Percentiles rank a stretch among this genome's conserved stretches.
Conservation (phyloP, 2,113 vertebrate genomes). For the Rhipidura dahli region DNA sequence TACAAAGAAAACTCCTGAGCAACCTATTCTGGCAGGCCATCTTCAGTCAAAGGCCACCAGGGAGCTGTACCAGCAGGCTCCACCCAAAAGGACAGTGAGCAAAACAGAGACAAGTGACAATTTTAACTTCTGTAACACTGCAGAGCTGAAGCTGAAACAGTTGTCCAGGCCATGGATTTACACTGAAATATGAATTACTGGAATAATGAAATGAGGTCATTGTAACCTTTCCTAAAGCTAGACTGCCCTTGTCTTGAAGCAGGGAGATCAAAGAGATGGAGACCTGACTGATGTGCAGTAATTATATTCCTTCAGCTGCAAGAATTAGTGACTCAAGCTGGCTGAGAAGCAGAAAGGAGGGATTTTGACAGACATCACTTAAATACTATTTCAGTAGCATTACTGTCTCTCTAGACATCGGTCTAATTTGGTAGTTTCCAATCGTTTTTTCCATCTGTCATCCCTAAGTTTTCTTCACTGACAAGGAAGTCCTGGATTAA, state of each 20-base stretch:
- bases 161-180: not conserved
- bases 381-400: not conserved
- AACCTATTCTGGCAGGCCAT: not conserved
- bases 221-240: not conserved
- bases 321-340: not conserved
- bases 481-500: not conserved
- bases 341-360: not conserved
- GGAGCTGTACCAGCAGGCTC: not conserved
- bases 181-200: not conserved
- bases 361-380: not conserved
- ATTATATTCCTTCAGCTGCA: not conserved
- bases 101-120: not conserved
- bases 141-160: not conserved
- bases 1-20: slow-evolving; percentile 52
- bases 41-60: slow-evolving; percentile 2
- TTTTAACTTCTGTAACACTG: not conserved
- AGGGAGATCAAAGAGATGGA: not conserved
- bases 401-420: not conserved
- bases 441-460: not conserved
- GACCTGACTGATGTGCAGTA: not conserved
- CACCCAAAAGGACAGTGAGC: not conserved
- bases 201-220: not conserved
- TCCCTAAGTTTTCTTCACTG: not conserved
- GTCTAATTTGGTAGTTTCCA: not conserved
- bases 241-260: not conserved